Base-by-base conservation (phyloP, 2,113 vertebrate genomes). In the Alces alces region DNA sequence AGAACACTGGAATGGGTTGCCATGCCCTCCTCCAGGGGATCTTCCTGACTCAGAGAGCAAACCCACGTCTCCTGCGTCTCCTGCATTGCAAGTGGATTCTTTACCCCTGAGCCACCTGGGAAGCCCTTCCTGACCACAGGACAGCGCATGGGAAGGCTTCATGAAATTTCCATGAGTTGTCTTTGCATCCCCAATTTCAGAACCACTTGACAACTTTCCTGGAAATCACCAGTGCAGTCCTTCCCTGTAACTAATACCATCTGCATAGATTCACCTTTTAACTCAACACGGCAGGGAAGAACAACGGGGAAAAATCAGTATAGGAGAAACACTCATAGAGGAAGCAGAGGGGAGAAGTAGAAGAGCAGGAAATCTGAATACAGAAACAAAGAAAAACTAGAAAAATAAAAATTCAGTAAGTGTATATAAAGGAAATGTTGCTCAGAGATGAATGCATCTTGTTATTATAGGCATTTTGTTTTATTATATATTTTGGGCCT, bases 401-500 rank as follows among this genome's bases (percentile, higher is more conserved):
- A 60, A 45, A 13, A 73, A 66, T 60, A 15, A 33, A 55, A 93
- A 70, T 43, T 64, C 47, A 45, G 1, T 21, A 21, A 50, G 14
- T 11, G 9, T 50, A 6, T 2, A 1, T n/a, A 15, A 52, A 50
- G 6, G 52, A 21, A 50, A 15, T 19, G 21, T 13, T 6, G 25
- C 36, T 79, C 19, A 60, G 21, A 54, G 60, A 28, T 47, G 7
- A 60, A n/a, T 19, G 50, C 33, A 27, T 86, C 76, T 90, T 93
- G 36, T 66, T 92, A 36, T 66, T 89, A 82, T 27, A 80, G 33
- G 84, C n/a, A 92, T 90, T 97, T 93, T 47, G 60, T 39, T 92
- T 96, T 78, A 85, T 33, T n/a, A 89, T 60, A 90, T 79, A 54
- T 21, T 96, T 70, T 97, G 85, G 78, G 33, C 23, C 50, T 82